These are phyloP conservation scores for Arvicanthis niloticus DNA, from an alignment of 2,113 vertebrate genomes.

Conservation along the genomic window DNA sequence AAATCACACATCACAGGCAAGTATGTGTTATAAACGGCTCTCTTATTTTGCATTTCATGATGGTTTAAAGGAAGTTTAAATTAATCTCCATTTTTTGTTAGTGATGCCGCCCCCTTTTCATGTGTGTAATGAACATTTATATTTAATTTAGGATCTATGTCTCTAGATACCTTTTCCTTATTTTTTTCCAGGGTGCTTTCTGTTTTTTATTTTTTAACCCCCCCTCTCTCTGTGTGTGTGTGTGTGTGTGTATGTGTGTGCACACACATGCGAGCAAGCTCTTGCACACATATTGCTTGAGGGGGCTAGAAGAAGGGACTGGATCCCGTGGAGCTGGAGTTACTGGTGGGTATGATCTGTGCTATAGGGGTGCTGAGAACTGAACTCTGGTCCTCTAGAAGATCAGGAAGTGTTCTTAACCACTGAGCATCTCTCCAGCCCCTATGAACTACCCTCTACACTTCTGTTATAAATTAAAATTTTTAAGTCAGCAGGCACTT, in stretches of 20 bases:
- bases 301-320: background rate
- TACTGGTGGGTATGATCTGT: background rate
- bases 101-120: background rate
- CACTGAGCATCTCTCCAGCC: background rate
- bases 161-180: background rate
- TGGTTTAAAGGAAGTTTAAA: constrained; percentile 18
- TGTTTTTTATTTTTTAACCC: background rate
- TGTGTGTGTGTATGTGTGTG: background rate
- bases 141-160: constrained; percentile 6
- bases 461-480: background rate
- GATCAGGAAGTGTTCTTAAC: background rate
- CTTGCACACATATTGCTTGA: background rate
- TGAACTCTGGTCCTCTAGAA: background rate
- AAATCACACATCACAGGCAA: background rate
- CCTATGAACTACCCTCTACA: background rate
- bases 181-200: constrained; percentile 28
- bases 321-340: background rate
- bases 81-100: background rate
- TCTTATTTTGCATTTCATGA: background rate
- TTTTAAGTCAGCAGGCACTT: background rate
- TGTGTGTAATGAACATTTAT: background rate
- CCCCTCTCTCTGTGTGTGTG: no score
- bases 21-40: background rate
- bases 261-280: no score
- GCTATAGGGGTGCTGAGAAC: background rate